Percentiles rank a stretch among this genome's conserved stretches.
Conservation (phyloP, 2,888 invertebrate species). For the Apomyelois bistriatella region DNA sequence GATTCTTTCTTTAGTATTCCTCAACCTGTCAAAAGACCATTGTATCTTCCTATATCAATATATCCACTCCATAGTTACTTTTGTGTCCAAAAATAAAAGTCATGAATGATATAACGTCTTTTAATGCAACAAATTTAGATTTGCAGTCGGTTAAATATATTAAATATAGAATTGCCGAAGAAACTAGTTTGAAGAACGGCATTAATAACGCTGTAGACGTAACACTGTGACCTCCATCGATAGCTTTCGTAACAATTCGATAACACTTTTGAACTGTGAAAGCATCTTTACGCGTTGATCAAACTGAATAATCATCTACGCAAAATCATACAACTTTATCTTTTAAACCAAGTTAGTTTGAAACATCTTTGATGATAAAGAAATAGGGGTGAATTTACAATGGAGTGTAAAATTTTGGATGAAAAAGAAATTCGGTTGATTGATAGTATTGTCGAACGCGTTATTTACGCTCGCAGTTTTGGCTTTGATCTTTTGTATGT, state of each 20-base stretch:
- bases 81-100: background rate
- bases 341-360: background rate
- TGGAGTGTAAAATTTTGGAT: slow-evolving; percentile 7
- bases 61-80: background rate
- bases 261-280: slow-evolving; percentile 51
- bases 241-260: slow-evolving; percentile 49
- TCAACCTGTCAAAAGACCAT: background rate
- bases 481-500: background rate
- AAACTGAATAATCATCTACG: slow-evolving; percentile 29
- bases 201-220: slow-evolving; percentile 22
- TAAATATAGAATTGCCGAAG: background rate
- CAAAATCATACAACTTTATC: background rate
- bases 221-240: slow-evolving; percentile 26
- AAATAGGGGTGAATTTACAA: slow-evolving; percentile 18
- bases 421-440: slow-evolving; percentile 3
- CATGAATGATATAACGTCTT: slow-evolving; percentile 10
- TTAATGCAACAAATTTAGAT: background rate
- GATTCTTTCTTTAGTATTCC: background rate
- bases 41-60: background rate
- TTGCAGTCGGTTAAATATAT: background rate
- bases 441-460: slow-evolving; percentile 15
- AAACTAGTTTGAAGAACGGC: slow-evolving; percentile 10
- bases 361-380: background rate
- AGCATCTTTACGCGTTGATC: slow-evolving; percentile 37
- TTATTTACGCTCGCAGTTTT: slow-evolving; percentile 34